Evolutionary conservation across 2,888 invertebrate genomes (phyloP), one percentile per base, ranked within the genome.

Genomic region (Drosophila kuntzei): DNA sequence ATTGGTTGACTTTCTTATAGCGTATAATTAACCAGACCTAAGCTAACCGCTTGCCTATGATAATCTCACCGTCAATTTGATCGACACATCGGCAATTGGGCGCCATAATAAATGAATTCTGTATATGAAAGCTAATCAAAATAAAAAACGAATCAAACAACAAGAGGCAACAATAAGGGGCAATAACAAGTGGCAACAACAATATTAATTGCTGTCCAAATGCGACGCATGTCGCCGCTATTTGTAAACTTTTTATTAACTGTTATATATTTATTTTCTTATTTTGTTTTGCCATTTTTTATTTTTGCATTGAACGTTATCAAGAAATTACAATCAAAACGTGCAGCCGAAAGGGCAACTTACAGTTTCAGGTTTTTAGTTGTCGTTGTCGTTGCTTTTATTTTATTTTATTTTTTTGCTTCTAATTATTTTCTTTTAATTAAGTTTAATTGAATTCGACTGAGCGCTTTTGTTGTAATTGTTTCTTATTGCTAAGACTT

Each of bases 31-130:
- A 50, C 36, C 37, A 37, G 27, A 32, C 41, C 11, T 14, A 11
- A 20, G 29, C 37, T 14, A 39, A 58, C 51, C 50, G 8, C 58
- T 50, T 39, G 58, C 12, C 58, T 16, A 14, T 57, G 61, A 25
- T 76, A 72, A 79, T 55, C 55, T 72, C 66, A 50, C 39, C 34
- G 50, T 51, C 64, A 61, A 3, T 77, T 69, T 68, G 77, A 65
- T 75, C 68, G 88, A 82, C 80, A 64, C 72, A 64, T 85, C 69
- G 86, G 34, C 83, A 62, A 70, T 55, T 64, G 43, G 88, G 82
- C 87, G 81, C 86, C 80, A 59, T 61, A 67, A 65, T 80, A 66
- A 86, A 80, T 67, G 25, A 55, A 39, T 63, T 57, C 25, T 53
- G 5, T 57, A 36, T 18, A 1, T 39, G 54, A 18, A 6, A 36